phyloP scores from a whole-genome alignment of 2,888 invertebrate species.

The Ptilodon capucinus region DNA sequence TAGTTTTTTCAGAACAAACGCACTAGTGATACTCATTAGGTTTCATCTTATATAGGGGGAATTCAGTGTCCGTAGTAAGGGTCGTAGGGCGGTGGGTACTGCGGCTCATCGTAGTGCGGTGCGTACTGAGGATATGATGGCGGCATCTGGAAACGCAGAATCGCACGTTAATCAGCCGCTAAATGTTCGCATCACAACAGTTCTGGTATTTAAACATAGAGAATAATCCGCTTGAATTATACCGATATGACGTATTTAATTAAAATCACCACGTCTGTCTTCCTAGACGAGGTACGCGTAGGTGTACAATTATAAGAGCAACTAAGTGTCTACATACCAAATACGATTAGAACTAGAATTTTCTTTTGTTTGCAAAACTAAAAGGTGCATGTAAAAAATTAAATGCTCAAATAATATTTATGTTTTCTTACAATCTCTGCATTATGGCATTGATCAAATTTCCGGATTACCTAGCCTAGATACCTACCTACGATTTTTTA shows the following conservation, averaged over 20 bases:
- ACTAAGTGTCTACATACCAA: no score
- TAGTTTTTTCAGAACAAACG: no score
- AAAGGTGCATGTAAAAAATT: no score
- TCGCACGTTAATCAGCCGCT: neutral
- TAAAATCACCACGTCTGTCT: no score
- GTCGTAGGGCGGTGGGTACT: constrained; percentile 44
- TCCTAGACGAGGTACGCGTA: no score
- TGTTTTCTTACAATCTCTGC: neutral
- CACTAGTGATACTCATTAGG: neutral
- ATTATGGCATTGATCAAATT: neutral
- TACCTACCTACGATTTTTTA: neutral
- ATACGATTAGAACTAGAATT: no score
- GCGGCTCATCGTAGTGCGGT: constrained; percentile 10
- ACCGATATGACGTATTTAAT: no score
- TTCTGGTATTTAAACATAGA: no score
- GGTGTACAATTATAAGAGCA: no score
- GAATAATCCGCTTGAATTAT: no score
- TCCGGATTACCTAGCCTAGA: neutral
- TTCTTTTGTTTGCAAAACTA: no score
- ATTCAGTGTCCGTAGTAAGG: constrained; percentile 65
- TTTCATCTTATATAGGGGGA: neutral
- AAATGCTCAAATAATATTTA: constrained; percentile 4
- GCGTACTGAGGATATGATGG: constrained; percentile 8
- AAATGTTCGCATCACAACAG: neutral
- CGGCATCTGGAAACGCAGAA: constrained; percentile 4